Evolutionary conservation across 1,140 invertebrate genomes (phyloP).

Genomic region (Bathynomus jamesi): DNA sequence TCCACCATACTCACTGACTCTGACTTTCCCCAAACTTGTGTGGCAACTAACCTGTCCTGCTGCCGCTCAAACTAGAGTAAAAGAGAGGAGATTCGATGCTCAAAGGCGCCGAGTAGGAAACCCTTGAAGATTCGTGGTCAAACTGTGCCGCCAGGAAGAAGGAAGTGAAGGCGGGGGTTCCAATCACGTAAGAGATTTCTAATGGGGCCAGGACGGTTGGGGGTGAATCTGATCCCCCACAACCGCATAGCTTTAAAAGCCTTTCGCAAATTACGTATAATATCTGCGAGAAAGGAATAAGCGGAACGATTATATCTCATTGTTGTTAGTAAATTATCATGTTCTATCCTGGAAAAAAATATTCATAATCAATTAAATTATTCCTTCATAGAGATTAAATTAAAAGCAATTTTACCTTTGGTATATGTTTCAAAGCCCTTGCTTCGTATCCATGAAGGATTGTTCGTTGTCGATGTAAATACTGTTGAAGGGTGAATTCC

Average conservation of each 20-base stretch:
- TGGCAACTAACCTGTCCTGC: conserved; percentile 17
- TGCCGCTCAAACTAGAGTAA: conserved; percentile 14
- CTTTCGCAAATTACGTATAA: conserved; percentile 67
- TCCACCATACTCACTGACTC: no score
- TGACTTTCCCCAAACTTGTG: no score
- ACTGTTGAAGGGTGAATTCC: conserved; percentile 59
- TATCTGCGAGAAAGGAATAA: no score
- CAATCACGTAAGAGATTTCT: conserved; percentile 34
- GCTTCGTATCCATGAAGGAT: conserved; percentile 72
- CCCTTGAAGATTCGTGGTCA: conserved; percentile 21
- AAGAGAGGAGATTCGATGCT: conserved; percentile 21
- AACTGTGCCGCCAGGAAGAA: conserved; percentile 36
- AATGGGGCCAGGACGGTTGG: conserved; percentile 31
- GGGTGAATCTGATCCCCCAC: conserved; percentile 21
- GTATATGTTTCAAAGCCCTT: conserved; percentile 64
- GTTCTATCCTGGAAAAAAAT: no score
- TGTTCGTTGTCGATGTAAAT: conserved; percentile 62
- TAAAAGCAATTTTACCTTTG: no score
- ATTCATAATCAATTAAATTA: no score
- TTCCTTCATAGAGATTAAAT: no score
- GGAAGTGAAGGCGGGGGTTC: conserved; percentile 36
- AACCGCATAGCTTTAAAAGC: conserved; percentile 56
- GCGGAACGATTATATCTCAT: no score
- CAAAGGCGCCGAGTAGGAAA: conserved; percentile 32
- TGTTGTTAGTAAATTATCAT: no score